A percentile compares a stretch with the other conserved stretches of the same genome.
Evolutionary conservation across 2,113 vertebrate genomes (phyloP).

Genomic region (Stigmatopora nigra): DNA sequence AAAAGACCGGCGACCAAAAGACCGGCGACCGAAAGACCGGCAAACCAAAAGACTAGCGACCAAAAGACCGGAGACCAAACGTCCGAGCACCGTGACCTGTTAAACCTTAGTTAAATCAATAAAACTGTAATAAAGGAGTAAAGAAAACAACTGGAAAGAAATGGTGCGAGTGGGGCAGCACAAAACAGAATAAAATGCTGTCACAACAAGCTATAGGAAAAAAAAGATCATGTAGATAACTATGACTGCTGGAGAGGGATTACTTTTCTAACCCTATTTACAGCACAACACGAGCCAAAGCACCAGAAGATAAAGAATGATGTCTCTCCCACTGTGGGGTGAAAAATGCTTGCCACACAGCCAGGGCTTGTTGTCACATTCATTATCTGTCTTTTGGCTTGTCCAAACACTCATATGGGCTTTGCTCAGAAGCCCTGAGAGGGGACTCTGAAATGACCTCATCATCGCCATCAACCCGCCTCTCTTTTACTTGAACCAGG

Average conservation of each 20-base stretch:
- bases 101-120: background rate
- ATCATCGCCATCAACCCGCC: conserved; percentile 25
- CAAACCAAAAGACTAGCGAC: too few species aligned
- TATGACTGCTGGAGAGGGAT: background rate
- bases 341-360: conserved; percentile 40
- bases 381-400: conserved; percentile 47
- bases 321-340: conserved; percentile 17
- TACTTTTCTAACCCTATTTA: conserved; percentile 6
- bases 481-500: conserved; percentile 6
- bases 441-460: conserved; percentile 38
- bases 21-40: too few species aligned
- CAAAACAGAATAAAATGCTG: conserved; percentile 2
- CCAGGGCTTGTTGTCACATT: conserved; percentile 47
- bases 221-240: background rate
- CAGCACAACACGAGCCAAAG: conserved; percentile 7
- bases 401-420: conserved; percentile 45
- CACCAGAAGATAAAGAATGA: conserved; percentile 10
- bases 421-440: conserved; percentile 37
- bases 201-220: background rate
- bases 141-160: background rate
- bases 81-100: too few species aligned
- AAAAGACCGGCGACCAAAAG: too few species aligned
- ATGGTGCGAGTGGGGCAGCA: background rate
- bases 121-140: background rate
- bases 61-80: too few species aligned